These are phyloP conservation scores for Euphydryas editha DNA, from an alignment of 2,888 invertebrate species.

Conservation along the genomic window DNA sequence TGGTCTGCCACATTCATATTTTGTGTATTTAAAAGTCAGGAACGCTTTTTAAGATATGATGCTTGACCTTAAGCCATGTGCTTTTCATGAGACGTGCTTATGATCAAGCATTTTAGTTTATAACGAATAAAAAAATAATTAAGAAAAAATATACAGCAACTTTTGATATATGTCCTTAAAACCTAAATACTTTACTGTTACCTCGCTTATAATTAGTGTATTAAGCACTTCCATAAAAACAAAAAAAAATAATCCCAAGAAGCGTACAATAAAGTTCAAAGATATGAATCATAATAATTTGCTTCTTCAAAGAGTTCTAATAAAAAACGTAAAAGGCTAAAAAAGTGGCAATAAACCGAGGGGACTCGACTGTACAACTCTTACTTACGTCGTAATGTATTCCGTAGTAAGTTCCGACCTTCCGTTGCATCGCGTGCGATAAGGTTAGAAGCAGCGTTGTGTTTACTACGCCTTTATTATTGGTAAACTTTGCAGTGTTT, in stretches of 20 bases:
- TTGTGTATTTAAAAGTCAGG: not conserved
- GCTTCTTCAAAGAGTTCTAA: slow-evolving; percentile 1
- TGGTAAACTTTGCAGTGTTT: slow-evolving; percentile 11
- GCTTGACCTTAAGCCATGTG: too few relatives aligned
- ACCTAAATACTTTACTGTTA: too few relatives aligned
- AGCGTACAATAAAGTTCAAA: not conserved
- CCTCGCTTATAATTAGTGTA: too few relatives aligned
- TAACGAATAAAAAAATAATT: too few relatives aligned
- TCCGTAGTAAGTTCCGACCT: slow-evolving; percentile 19
- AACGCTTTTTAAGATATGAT: too few relatives aligned
- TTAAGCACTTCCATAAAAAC: not conserved
- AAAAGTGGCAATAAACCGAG: slow-evolving; percentile 24
- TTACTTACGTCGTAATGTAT: slow-evolving; percentile 27
- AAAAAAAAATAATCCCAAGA: not conserved
- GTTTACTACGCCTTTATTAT: slow-evolving; percentile 18
- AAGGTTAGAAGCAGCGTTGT: slow-evolving; percentile 28
- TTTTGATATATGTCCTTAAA: too few relatives aligned
- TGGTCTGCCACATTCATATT: too few relatives aligned
- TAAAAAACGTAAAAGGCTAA: slow-evolving; percentile 12
- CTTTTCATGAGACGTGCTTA: too few relatives aligned
- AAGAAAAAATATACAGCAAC: too few relatives aligned
- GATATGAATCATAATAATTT: not conserved
- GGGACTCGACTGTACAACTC: slow-evolving; percentile 19
- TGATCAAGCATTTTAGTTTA: not conserved
- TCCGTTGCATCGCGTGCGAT: slow-evolving; percentile 39